Evolutionary conservation across 2,888 invertebrate species (phyloP).

Genomic region (Iselma pallidipennis): DNA sequence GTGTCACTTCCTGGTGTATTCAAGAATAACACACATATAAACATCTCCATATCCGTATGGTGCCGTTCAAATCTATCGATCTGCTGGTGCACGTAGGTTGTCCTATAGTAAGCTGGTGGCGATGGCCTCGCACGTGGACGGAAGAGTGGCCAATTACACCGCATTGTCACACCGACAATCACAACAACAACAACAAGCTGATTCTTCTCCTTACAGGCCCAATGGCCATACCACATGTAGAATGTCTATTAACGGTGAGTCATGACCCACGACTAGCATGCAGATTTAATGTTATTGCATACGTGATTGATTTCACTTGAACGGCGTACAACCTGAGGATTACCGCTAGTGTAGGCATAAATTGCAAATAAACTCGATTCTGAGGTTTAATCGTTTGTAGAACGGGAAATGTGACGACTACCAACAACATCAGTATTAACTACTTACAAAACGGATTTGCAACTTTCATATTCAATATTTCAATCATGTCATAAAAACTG

Average conservation of each 20-base stretch:
- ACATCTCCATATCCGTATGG: constrained; percentile 12
- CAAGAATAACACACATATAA: constrained; percentile 1
- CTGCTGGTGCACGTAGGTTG: constrained; percentile 35
- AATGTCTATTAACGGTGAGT: constrained; percentile 48
- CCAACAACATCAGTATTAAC: not conserved
- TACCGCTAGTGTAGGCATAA: constrained; percentile 47
- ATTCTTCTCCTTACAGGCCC: constrained; percentile 45
- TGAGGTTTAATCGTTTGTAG: constrained; percentile 42
- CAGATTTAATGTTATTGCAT: constrained; percentile 55
- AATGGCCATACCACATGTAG: constrained; percentile 39
- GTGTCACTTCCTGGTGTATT: constrained; percentile 47
- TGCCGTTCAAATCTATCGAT: constrained; percentile 41
- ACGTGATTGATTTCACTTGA: constrained; percentile 51
- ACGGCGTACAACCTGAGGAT: constrained; percentile 41
- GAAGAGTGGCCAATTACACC: constrained; percentile 52
- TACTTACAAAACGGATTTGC: not conserved
- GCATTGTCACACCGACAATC: constrained; percentile 36
- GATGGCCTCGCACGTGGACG: constrained; percentile 53
- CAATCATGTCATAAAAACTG: not conserved
- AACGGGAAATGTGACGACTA: not conserved
- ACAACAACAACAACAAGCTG: constrained; percentile 29
- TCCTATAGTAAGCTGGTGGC: constrained; percentile 29
- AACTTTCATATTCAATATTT: not conserved
- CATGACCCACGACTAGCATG: constrained; percentile 50
- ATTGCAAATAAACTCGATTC: constrained; percentile 45